Evolutionary conservation across 2,797 vertebrate species (phyloP), one percentile per base, ranked within the genome.

Genomic region (Pantherophis alleghaniensis): DNA sequence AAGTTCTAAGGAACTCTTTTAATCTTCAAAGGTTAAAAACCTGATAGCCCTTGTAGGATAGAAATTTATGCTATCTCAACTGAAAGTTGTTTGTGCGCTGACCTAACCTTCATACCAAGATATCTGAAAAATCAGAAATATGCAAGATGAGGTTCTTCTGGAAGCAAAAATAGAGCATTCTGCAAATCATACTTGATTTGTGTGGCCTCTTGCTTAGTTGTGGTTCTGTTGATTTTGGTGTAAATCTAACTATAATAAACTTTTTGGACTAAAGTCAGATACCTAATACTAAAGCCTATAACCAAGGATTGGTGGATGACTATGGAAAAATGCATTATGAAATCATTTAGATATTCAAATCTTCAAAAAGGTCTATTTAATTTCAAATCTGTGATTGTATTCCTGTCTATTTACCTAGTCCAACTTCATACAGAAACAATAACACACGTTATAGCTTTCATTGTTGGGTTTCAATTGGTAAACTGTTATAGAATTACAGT

Each of bases 191-290:
- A 86, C 22, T 20, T 37, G 91, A 91, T 55, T 28, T 83, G 20
- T 79, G 18, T 79, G 37, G 74, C 20, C 1, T n/a, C 12, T 26
- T 7, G 7, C 4, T 42, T 93, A 37, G 24, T 57, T 95, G 90
- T 89, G 79, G 89, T 88, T 90, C 79, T 89, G 63, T 69, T 10
- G 74, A 86, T 96, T 51, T 59, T 13, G 55, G 20, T 42, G 51
- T 6, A 22, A 37, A 59, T 6, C 13, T 24, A 83, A 42, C 37
- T 83, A 47, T 47, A 83, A 83, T 83, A 83, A 83, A 83, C 37
- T 47, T 42, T 79, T 42, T 83, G 74, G 37, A 47, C 20, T 47
- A 83, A 83, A 10, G 37, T 47, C 37, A 83, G 37, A 83, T 47
- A 83, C 37, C 9, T 47, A 83, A 83, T 47, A 22, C 37, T 74